phyloP scores from a whole-genome alignment of 2,113 vertebrate species.

The Beaufortia kweichowensis region DNA sequence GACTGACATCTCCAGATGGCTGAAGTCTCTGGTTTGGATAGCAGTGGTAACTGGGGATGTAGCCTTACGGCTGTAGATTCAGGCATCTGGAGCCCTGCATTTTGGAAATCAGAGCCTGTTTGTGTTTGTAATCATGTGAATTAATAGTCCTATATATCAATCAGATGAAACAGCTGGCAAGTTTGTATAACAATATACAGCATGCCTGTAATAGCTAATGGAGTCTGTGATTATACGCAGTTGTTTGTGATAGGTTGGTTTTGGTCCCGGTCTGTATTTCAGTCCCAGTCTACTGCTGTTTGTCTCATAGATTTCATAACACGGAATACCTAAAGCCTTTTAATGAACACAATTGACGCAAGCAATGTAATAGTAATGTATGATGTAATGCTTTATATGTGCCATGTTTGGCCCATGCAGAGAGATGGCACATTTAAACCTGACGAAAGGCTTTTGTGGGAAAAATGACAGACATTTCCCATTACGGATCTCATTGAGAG shows the following conservation, averaged over 20 bases:
- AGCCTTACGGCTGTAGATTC: neutral
- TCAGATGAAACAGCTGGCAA: too few species aligned
- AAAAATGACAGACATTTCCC: constrained; percentile 14
- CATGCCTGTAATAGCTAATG: too few species aligned
- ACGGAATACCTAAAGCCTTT: too few species aligned
- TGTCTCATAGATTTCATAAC: too few species aligned
- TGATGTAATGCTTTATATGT: neutral
- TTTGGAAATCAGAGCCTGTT: too few species aligned
- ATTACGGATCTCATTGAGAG: constrained; percentile 32
- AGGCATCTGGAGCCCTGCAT: neutral
- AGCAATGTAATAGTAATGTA: neutral
- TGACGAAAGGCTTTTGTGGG: neutral
- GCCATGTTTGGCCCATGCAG: neutral
- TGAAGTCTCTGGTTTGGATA: neutral
- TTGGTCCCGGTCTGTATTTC: too few species aligned
- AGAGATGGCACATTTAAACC: neutral
- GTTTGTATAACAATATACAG: too few species aligned
- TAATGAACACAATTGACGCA: neutral
- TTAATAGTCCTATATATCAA: too few species aligned
- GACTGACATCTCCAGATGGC: neutral
- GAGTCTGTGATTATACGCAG: too few species aligned
- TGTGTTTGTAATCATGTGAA: too few species aligned
- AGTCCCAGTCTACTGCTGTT: too few species aligned
- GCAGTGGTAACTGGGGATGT: neutral
- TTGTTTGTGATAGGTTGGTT: too few species aligned